Evolutionary conservation across 2,888 invertebrate genomes (phyloP), one percentile per base, ranked within the genome.

Genomic region (Ischnura elegans): DNA sequence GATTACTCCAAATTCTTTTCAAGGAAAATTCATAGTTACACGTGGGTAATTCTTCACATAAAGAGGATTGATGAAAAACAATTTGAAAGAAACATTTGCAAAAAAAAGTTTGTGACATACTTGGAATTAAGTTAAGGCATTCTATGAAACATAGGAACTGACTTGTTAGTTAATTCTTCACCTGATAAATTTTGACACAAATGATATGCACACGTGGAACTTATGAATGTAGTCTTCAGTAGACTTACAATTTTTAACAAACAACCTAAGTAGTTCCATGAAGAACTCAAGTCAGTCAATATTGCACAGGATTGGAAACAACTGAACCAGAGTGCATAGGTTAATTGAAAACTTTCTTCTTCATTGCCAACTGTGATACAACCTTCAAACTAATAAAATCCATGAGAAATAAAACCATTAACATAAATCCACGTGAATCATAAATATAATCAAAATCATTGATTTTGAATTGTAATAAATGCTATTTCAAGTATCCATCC

Each of bases 61-160:
- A 6, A 61, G 61, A 87, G n/a, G 25, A 25, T 86, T 46, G n/a
- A 86, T 4, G 46, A 25, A 43, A 0, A 86, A 86, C 4, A 8
- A 86, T 46, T 86, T 45, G 45, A 45, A 86, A 8, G 45, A 45
- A n/a, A 6, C 10, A 46, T 36, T 10, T 76, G 8, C 36, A 13
- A n/a, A 36, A 36, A 0, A 76, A 29, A 76, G n/a, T 36, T 3
- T 36, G 29, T 76, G 76, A 36, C 36, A 76, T 13, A 76, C 8
- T 76, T 25, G n/a, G 42, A 90, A n/a, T 51, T 51, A 5, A 43
- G 21, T 55, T 29, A 66, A 90, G 90, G 90, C 90, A 90, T 90
- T 90, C 90, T 66, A 90, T 90, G 90, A 90, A 90, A 90, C 90
- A 90, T 90, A 90, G 90, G 25, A 90, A 90, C 90, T 61, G 61